These are phyloP conservation scores for Drosophila nikananu DNA, from an alignment of 1,140 invertebrate genomes.

Conservation along the genomic window DNA sequence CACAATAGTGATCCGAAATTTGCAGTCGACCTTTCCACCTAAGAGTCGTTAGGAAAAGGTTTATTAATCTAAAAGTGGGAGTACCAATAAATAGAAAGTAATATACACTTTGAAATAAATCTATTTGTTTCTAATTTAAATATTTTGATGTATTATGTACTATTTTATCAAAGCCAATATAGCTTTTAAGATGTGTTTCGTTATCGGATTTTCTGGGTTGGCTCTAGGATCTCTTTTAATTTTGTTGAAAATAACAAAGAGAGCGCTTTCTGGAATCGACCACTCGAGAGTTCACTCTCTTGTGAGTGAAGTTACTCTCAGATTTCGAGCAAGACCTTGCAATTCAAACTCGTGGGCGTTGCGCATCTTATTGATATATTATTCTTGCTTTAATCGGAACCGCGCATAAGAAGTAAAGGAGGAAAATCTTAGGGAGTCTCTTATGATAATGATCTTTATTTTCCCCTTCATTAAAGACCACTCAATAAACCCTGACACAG, in stretches of 20 bases:
- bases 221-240: rapidly evolving
- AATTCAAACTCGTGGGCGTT: background rate
- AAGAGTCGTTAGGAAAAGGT: background rate
- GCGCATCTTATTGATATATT: background rate
- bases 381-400: background rate
- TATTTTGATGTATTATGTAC: background rate
- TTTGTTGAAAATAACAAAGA: background rate
- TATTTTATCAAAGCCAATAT: background rate
- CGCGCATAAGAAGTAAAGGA: background rate
- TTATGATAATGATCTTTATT: background rate
- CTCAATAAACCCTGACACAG: background rate
- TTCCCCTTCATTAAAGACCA: background rate
- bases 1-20: background rate
- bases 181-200: background rate
- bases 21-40: background rate
- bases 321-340: no score
- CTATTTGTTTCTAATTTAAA: background rate
- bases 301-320: background rate
- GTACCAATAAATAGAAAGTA: background rate
- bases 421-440: no score
- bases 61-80: no score
- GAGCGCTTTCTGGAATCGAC: no score
- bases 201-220: background rate
- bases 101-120: background rate
- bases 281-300: background rate